phyloP scores from a whole-genome alignment of 1,140 invertebrate species.

The Ceratosolen fusciceps region DNA sequence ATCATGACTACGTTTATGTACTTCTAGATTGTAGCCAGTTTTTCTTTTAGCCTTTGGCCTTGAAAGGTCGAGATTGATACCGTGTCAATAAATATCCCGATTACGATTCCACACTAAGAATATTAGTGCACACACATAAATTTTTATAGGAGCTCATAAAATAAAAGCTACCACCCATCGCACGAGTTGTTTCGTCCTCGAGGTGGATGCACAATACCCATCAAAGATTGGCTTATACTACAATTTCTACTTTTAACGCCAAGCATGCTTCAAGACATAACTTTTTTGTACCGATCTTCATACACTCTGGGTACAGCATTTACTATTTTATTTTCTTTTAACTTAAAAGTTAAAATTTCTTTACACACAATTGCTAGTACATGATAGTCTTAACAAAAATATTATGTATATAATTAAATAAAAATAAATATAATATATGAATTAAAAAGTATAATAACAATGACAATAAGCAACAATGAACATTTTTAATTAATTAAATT shows the following conservation, averaged over 20 bases:
- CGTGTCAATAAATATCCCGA: conserved; percentile 37
- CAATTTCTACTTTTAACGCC: background rate
- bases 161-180: background rate
- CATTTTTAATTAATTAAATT: too few relatives aligned
- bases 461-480: too few relatives aligned
- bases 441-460: too few relatives aligned
- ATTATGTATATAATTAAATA: too few relatives aligned
- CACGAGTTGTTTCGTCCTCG: conserved; percentile 23
- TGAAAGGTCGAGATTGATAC: conserved; percentile 37
- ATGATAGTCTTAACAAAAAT: too few relatives aligned
- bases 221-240: background rate
- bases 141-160: conserved; percentile 2
- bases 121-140: background rate
- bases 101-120: background rate
- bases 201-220: background rate
- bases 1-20: conserved; percentile 8
- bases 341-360: too few relatives aligned
- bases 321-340: too few relatives aligned
- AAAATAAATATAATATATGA: too few relatives aligned
- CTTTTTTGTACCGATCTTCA: too few relatives aligned
- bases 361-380: too few relatives aligned
- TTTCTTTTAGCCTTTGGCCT: conserved; percentile 41
- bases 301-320: too few relatives aligned
- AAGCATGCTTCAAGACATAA: background rate
- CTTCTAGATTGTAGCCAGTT: background rate